Percentiles rank a stretch among this genome's conserved stretches.
Evolutionary conservation across 2,797 vertebrate species (phyloP).

Genomic region (Peromyscus eremicus): DNA sequence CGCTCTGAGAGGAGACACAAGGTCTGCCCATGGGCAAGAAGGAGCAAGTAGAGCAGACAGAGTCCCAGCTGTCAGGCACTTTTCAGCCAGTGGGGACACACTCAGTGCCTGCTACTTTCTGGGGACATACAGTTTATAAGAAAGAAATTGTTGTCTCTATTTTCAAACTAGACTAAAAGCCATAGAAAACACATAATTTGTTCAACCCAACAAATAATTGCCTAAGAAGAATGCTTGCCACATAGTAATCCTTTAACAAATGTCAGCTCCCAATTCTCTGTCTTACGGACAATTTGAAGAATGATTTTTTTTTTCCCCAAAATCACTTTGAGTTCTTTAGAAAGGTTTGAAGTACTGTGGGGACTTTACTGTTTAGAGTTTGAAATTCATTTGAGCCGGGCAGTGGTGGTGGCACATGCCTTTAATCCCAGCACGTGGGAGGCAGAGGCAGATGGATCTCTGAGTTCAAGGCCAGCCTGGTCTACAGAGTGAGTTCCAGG

Average conservation of each 20-base stretch:
- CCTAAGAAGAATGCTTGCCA: neutral
- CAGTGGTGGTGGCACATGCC: rapidly evolving
- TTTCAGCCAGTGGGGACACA: neutral
- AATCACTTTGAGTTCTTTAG: conserved; percentile 24
- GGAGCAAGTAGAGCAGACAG: neutral
- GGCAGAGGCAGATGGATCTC: neutral
- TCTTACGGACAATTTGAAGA: neutral
- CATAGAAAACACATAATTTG: neutral
- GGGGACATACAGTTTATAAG: neutral
- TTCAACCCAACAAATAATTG: neutral
- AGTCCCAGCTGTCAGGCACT: rapidly evolving
- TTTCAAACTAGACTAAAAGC: conserved; percentile 13
- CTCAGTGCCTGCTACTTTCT: neutral
- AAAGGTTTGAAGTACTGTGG: neutral
- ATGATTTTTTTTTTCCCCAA: neutral
- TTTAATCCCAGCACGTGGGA: neutral
- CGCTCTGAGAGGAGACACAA: neutral
- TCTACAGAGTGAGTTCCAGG: neutral
- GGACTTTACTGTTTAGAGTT: conserved; percentile 31
- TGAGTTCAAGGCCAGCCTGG: neutral
- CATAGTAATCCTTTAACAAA: neutral
- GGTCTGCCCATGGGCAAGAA: neutral
- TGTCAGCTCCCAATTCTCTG: neutral
- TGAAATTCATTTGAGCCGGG: neutral
- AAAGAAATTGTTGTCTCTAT: neutral